Evolutionary conservation across 2,113 vertebrate species (phyloP), one percentile per base, ranked within the genome.

Genomic region (Verasper variegatus): DNA sequence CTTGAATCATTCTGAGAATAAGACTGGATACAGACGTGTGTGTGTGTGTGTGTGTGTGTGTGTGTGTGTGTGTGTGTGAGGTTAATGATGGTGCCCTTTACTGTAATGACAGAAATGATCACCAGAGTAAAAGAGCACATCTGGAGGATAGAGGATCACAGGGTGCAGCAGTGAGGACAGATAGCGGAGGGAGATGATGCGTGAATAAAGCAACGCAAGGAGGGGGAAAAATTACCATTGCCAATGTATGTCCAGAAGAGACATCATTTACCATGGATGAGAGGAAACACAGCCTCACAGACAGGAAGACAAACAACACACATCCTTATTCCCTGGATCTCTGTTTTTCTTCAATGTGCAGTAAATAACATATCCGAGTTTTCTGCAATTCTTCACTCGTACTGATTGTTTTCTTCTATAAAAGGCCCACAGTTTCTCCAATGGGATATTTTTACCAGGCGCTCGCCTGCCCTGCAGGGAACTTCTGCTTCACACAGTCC

Each of bases 91-190:
- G 68, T 83, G 81, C 58, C 78, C 71, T 79, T 84, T 82, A 70
- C 69, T 81, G 70, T 84, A 81, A 86, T 81, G 84, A 84, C 74
- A 74, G 84, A 81, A 76, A 82, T 84, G 84, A 89, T 88, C 82
- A 68, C 18, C 35, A 56, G 68, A 52, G 75, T 70, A 76, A 74
- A 68, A 72, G 65, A 87, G 71, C 82, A 85, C 78, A 92, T 89
- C 87, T 88, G 89, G 81, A 83, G 56, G 80, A 57, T 52, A 52
- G 17, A 52, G 71, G 76, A 88, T 82, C 76, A 73, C 49, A 63
- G 59, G 74, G 71, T 27, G 71, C 70, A 83, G 74, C n/a, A 13
- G 55, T 66, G 62, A 73, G 57, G 66, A 71, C 49, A 63, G 68
- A 66, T 65, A 65, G 21, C 23, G 63, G 67, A 73, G 71, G 21